A percentile compares a stretch with the other conserved stretches of the same genome.
Evolutionary conservation across 1,140 invertebrate species (phyloP).

Genomic region (Chrysoperla carnea): DNA sequence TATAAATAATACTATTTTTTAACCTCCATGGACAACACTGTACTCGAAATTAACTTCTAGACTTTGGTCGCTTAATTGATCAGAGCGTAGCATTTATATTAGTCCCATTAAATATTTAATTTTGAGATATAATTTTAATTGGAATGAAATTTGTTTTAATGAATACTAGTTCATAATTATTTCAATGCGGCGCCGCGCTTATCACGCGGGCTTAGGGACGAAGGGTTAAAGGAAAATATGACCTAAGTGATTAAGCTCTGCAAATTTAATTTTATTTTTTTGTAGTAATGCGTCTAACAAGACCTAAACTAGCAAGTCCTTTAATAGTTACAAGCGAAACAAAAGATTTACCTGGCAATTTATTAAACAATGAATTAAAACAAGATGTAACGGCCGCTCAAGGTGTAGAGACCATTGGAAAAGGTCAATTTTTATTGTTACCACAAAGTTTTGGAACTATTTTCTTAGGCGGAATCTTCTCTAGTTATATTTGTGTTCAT

Average conservation of each 20-base stretch:
- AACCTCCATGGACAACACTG: no score
- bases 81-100: no score
- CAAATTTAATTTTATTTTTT: background rate
- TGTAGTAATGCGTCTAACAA: constrained; percentile 82
- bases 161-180: no score
- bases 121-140: no score
- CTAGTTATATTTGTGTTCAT: constrained; percentile 91
- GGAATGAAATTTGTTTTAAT: no score
- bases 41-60: no score
- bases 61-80: no score
- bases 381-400: constrained; percentile 58
- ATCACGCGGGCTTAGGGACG: background rate
- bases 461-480: constrained; percentile 86
- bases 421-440: constrained; percentile 76
- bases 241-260: no score
- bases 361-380: constrained; percentile 56
- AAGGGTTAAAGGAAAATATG: background rate
- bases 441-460: constrained; percentile 89
- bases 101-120: no score
- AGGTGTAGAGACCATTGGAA: constrained; percentile 63
- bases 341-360: constrained; percentile 64
- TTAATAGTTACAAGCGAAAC: constrained; percentile 65
- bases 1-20: no score
- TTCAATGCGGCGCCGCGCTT: no score
- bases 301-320: constrained; percentile 65